Base-by-base conservation (phyloP, 1,140 invertebrate species). In the Diuraphis noxia region DNA sequence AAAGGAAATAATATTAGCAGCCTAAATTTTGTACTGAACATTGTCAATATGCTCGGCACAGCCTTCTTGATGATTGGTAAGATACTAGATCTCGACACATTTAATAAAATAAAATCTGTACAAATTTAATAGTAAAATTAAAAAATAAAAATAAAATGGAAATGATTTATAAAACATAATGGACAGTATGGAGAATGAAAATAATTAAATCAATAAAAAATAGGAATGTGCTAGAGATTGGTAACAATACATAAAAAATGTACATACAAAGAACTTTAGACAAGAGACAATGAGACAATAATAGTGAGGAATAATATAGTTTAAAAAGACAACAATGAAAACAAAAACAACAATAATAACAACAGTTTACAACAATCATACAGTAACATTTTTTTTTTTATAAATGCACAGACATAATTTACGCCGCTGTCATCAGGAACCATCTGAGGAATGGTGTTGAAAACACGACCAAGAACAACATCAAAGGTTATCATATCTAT, bases 391-490 rank as follows among this genome's bases (percentile, higher is more conserved):
- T 40, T 40, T 87, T n/a, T 49, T 38, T 41, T 52, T 1, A 41
- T 90, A 41, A n/a, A 46, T 38, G n/a, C 81, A 77, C 43, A 91
- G 72, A 89, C 6, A 43, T 79, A 41, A 77, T 41, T 36, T 79
- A 52, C 25, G 63, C 17, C 77, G 52, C n/a, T 91, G 72, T 79
- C 77, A 91, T 91, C 89, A 91, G 72, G 89, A 82, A 79, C 89
- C 89, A 82, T 91, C 89, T 52, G 89, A 91, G 77, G 89, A 91
- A 81, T 91, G 72, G 77, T 43, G 77, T 38, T 91, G 89, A 49
- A 91, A 91, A 82, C 89, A 91, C 72, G 89, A 91, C 89, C 89
- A 91, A 81, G 89, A 82, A 81, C 89, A 91, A 91, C 89, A 91
- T 91, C 89, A 91, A 91, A 91, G 89, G 30, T 91, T 91, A 81